Percentiles rank a stretch among this genome's conserved stretches.
Conservation (phyloP, 2,113 vertebrate species). For the Galemys pyrenaicus region DNA sequence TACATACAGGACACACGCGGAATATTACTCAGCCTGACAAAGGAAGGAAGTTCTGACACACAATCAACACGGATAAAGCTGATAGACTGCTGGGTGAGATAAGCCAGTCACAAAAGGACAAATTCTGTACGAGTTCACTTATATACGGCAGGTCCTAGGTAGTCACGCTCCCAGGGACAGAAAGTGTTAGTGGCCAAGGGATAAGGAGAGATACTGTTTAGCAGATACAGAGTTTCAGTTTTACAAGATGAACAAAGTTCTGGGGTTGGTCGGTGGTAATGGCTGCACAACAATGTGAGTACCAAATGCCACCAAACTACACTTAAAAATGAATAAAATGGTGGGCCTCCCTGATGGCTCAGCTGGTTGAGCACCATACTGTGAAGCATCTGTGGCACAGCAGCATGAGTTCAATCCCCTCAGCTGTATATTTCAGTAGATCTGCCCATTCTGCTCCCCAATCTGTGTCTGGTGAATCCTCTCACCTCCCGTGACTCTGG, state of each 20-base stretch:
- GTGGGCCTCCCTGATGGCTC: no score
- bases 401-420: no score
- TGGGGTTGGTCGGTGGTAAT: neutral
- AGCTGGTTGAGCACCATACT: no score
- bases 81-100: neutral
- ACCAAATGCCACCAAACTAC: neutral
- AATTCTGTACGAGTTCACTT: neutral
- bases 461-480: no score
- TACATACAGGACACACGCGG: neutral
- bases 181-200: neutral
- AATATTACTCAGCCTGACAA: constrained; percentile 5
- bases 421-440: no score
- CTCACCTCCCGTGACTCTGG: no score
- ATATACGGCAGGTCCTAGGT: neutral
- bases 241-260: neutral
- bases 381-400: no score
- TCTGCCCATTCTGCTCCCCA: no score
- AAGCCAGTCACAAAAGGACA: neutral
- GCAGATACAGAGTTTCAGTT: neutral
- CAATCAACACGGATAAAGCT: neutral
- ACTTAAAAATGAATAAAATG: neutral
- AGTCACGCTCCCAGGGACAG: neutral
- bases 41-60: constrained; percentile 18
- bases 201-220: neutral
- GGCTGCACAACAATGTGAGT: neutral